phyloP scores from a whole-genome alignment of 1,140 invertebrate genomes.

The Neotoxoptera formosana region DNA sequence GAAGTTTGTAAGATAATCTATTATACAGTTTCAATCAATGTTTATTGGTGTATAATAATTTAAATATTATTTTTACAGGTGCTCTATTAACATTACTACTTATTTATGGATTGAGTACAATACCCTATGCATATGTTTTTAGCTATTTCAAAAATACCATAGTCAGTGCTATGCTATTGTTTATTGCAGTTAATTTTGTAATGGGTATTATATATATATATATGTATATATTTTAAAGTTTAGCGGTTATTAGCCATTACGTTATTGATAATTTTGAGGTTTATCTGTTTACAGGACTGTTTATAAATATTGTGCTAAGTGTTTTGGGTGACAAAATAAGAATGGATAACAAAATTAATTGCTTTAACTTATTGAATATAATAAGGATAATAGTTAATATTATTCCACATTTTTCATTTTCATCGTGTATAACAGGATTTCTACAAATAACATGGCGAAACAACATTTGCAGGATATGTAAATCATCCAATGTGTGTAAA shows the following conservation, averaged over 20 bases:
- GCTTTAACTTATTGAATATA: neutral
- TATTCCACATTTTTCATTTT: conserved; percentile 35
- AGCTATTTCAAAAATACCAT: conserved; percentile 60
- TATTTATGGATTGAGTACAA: conserved; percentile 59
- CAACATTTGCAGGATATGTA: conserved; percentile 10
- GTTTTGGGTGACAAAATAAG: neutral
- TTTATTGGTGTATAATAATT: neutral
- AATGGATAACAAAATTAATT: neutral
- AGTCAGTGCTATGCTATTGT: conserved; percentile 52
- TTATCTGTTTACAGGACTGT: neutral
- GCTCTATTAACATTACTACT: conserved; percentile 58
- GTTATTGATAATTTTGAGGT: neutral
- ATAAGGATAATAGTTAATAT: conserved; percentile 31
- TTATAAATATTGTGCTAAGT: neutral
- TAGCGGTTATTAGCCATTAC: neutral
- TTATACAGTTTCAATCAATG: neutral
- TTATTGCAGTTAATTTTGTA: conserved; percentile 58
- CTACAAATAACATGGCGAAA: conserved; percentile 21
- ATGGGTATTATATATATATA: conserved; percentile 51
- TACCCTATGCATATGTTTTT: conserved; percentile 59
- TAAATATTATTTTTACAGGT: conserved; percentile 58
- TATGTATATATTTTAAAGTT: neutral
- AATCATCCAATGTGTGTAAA: neutral
- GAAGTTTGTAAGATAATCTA: neutral
- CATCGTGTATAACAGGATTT: neutral